Percentiles rank a stretch among this genome's conserved stretches.
Evolutionary conservation across 1,140 invertebrate genomes (phyloP).

Genomic region (Branchinecta lindahli): DNA sequence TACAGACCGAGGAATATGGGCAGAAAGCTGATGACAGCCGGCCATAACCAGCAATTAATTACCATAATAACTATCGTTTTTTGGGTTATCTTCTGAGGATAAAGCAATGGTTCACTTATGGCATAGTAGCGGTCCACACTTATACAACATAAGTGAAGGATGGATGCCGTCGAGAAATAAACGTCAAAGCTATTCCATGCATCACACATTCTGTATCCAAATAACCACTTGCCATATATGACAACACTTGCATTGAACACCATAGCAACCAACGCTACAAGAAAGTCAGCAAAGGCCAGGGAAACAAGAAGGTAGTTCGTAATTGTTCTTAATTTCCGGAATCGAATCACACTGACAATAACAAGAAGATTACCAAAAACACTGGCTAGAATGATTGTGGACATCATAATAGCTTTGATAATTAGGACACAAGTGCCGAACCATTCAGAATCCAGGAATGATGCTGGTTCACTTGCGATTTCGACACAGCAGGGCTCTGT

Average conservation of each 20-base stretch:
- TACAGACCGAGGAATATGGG: constrained; percentile 89
- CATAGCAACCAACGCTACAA: constrained; percentile 81
- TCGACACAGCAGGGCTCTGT: neutral
- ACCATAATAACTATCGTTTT: constrained; percentile 77
- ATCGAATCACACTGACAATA: constrained; percentile 61
- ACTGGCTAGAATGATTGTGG: constrained; percentile 63
- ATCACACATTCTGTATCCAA: constrained; percentile 73
- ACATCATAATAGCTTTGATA: constrained; percentile 54
- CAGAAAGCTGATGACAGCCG: constrained; percentile 80
- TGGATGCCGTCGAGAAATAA: constrained; percentile 84
- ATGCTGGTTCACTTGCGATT: too few species aligned
- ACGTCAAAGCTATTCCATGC: constrained; percentile 91
- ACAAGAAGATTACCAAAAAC: constrained; percentile 63
- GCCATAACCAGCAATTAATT: constrained; percentile 73
- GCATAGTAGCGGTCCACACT: constrained; percentile 78
- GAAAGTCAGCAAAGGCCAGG: constrained; percentile 68
- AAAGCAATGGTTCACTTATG: constrained; percentile 72
- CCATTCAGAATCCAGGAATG: constrained; percentile 24
- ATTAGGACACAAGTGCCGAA: constrained; percentile 35
- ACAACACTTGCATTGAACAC: constrained; percentile 78
- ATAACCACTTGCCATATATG: constrained; percentile 54
- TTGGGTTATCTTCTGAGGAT: constrained; percentile 74
- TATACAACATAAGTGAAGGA: constrained; percentile 85
- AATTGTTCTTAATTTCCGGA: constrained; percentile 68
- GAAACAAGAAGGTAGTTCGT: constrained; percentile 92